phyloP scores from a whole-genome alignment of 2,888 invertebrate genomes.

The Rhimphoctona megacephalus region DNA sequence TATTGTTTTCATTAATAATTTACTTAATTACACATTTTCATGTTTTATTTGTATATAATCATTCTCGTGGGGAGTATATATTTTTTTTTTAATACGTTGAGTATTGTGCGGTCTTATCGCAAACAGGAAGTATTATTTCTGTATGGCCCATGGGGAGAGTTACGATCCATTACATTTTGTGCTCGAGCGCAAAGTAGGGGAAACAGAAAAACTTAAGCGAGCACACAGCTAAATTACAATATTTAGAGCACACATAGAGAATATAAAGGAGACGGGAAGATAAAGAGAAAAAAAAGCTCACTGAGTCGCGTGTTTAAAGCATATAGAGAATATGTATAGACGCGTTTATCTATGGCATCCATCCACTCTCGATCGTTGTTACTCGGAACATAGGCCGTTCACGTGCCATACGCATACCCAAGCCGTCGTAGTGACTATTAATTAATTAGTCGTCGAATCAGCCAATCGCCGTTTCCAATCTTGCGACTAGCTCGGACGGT shows the following conservation, averaged over 20 bases:
- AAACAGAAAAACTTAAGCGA: neutral
- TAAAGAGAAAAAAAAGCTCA: conserved; percentile 14
- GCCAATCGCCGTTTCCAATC: conserved; percentile 72
- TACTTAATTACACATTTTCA: neutral
- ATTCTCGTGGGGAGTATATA: too few species aligned
- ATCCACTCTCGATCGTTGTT: conserved; percentile 3
- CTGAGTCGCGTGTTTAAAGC: neutral
- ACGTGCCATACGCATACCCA: conserved; percentile 38
- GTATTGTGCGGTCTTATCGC: neutral
- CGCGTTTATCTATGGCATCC: neutral
- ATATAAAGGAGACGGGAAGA: conserved; percentile 6
- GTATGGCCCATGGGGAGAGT: conserved; percentile 6
- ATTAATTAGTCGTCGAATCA: conserved; percentile 77
- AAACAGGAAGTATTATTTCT: conserved; percentile 20
- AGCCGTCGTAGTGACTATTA: conserved; percentile 72
- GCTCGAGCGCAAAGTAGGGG: neutral
- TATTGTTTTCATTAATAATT: conserved; percentile 15
- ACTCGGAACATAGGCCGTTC: conserved; percentile 44
- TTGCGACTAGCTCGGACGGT: conserved; percentile 70
- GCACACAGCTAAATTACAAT: neutral
- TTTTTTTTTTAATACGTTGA: neutral
- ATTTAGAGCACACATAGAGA: neutral
- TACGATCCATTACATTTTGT: conserved; percentile 29
- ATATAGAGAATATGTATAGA: neutral
- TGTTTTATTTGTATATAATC: conserved; percentile 5